phyloP scores from a whole-genome alignment of 2,888 invertebrate genomes.

The Napeogenes sylphis region DNA sequence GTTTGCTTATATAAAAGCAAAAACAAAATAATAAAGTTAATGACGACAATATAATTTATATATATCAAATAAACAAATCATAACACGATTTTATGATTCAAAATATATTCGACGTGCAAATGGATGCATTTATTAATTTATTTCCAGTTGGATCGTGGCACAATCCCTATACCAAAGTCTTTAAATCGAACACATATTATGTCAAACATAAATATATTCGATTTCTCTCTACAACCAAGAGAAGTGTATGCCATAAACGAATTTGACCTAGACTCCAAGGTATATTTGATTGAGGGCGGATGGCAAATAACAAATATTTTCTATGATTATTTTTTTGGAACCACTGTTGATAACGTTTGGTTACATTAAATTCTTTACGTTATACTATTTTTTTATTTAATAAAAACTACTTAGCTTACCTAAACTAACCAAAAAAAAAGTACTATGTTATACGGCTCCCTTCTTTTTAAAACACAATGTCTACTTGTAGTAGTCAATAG shows the following conservation, averaged over 20 bases:
- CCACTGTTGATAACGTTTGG: not conserved
- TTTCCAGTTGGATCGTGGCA: slow-evolving; percentile 72
- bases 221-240: slow-evolving; percentile 72
- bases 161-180: slow-evolving; percentile 80
- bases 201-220: slow-evolving; percentile 78
- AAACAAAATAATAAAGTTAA: too few relatives aligned
- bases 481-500: too few relatives aligned
- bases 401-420: too few relatives aligned
- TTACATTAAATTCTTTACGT: too few relatives aligned
- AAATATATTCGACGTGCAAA: slow-evolving; percentile 6
- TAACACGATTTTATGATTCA: slow-evolving; percentile 2
- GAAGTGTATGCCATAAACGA: slow-evolving; percentile 71
- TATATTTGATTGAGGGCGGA: slow-evolving; percentile 23
- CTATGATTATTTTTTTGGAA: not conserved
- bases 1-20: too few relatives aligned
- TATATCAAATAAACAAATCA: too few relatives aligned
- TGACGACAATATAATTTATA: too few relatives aligned
- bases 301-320: not conserved
- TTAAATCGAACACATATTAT: slow-evolving; percentile 72
- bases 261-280: slow-evolving; percentile 62
- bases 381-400: too few relatives aligned
- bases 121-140: slow-evolving; percentile 2
- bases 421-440: too few relatives aligned
- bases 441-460: too few relatives aligned
- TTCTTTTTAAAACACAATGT: too few relatives aligned